Evolutionary conservation across 1,140 invertebrate species (phyloP).

Genomic region (Saccostrea echinata): DNA sequence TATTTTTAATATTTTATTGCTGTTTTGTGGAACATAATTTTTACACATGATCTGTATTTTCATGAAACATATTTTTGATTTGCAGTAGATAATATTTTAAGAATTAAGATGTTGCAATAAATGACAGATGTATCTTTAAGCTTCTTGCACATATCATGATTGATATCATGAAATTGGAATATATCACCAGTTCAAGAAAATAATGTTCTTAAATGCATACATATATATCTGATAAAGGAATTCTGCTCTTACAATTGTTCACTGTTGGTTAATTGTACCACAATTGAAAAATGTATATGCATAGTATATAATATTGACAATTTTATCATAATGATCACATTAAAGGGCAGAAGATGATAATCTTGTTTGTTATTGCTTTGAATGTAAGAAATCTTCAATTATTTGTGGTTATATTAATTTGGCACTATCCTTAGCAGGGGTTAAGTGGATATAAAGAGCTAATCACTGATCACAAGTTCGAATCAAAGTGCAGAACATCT

Average conservation of each 20-base stretch:
- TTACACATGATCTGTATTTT: conserved; percentile 13
- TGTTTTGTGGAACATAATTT: conserved; percentile 29
- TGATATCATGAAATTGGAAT: not conserved
- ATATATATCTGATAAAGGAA: not conserved
- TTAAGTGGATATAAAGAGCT: too few relatives aligned
- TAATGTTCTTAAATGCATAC: not conserved
- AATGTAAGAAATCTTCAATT: too few relatives aligned
- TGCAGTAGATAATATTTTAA: not conserved
- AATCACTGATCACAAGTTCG: too few relatives aligned
- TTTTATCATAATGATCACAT: not conserved
- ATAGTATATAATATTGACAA: not conserved
- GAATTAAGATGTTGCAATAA: conserved; percentile 27
- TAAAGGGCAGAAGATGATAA: conserved; percentile 17
- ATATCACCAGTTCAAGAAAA: not conserved
- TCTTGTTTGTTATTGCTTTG: too few relatives aligned
- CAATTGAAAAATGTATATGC: not conserved
- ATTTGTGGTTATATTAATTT: too few relatives aligned
- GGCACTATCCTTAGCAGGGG: too few relatives aligned
- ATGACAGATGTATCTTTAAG: not conserved
- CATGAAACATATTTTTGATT: not conserved
- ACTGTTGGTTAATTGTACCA: not conserved
- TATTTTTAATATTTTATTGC: conserved; percentile 16
- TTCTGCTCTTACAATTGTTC: conserved; percentile 9
- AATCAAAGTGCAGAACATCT: too few relatives aligned
- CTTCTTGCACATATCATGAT: conserved; percentile 22